Conservation (phyloP, 2,797 vertebrate genomes). For the Rhyacichthys aspro region DNA sequence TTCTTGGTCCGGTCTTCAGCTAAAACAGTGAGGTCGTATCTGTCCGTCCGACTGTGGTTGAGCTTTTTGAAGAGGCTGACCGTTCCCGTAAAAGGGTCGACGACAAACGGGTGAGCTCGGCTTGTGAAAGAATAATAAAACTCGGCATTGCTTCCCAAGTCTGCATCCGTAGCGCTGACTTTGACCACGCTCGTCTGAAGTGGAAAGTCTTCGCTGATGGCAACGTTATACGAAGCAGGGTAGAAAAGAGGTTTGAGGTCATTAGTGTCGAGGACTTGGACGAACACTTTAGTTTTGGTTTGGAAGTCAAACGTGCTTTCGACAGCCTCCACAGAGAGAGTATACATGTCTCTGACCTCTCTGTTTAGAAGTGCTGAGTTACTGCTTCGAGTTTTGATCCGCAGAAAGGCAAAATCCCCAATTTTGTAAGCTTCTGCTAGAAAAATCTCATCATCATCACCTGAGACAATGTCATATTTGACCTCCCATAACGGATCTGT, state of each 20-base stretch:
- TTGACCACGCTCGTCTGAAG: slow-evolving; percentile 84
- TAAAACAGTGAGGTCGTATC: slow-evolving; percentile 88
- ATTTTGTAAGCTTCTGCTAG: slow-evolving; percentile 86
- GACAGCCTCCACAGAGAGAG: slow-evolving; percentile 87
- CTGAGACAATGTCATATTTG: slow-evolving; percentile 86
- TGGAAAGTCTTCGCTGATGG: slow-evolving; percentile 85
- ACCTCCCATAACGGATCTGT: slow-evolving; percentile 83
- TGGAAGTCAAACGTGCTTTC: slow-evolving; percentile 82
- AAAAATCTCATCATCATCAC: slow-evolving; percentile 86
- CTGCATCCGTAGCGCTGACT: slow-evolving; percentile 93
- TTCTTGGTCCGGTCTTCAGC: slow-evolving; percentile 94
- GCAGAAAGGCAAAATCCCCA: slow-evolving; percentile 94
- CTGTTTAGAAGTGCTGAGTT: slow-evolving; percentile 90
- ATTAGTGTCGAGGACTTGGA: slow-evolving; percentile 92
- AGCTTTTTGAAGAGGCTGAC: slow-evolving; percentile 86
- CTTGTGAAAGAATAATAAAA: slow-evolving; percentile 92
- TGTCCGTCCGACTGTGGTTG: slow-evolving; percentile 81
- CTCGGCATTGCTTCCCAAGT: slow-evolving; percentile 89
- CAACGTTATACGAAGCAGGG: slow-evolving; percentile 90
- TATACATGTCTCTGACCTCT: slow-evolving; percentile 90
- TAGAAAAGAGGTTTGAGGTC: slow-evolving; percentile 97
- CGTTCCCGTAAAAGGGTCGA: slow-evolving; percentile 90
- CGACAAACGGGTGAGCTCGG: slow-evolving; percentile 82
- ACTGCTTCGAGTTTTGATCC: slow-evolving; percentile 89
- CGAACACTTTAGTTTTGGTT: slow-evolving; percentile 86